A percentile compares a stretch with the other conserved stretches of the same genome.
phyloP scores from a whole-genome alignment of 2,113 vertebrate species.

The Rhinolophus ferrumequinum region DNA sequence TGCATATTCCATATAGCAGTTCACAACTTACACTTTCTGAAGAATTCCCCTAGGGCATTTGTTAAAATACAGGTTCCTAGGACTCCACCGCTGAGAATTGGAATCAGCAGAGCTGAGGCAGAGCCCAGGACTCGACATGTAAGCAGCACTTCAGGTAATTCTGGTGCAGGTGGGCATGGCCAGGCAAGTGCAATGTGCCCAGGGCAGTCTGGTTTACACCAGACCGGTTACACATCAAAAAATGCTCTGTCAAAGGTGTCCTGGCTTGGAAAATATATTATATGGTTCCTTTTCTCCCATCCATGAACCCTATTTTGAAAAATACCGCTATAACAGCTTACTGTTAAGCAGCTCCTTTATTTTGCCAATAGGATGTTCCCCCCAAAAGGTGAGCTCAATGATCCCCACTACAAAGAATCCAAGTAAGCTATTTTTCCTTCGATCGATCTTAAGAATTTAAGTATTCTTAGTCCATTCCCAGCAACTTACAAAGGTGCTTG shows the following conservation, averaged over 20 bases:
- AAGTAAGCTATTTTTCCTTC: slow-evolving; percentile 27
- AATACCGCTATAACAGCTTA: background rate
- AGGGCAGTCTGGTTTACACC: background rate
- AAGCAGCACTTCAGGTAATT: background rate
- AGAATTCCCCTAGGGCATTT: background rate
- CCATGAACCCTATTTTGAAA: slow-evolving; percentile 10
- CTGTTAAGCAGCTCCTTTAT: background rate
- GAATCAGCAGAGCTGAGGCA: background rate
- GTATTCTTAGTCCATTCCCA: background rate
- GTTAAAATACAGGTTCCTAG: background rate
- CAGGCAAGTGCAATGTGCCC: background rate
- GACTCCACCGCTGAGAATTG: background rate
- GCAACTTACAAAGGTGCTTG: background rate
- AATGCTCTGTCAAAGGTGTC: background rate
- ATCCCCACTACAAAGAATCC: background rate
- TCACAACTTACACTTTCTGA: background rate
- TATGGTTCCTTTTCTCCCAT: background rate
- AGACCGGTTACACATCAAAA: background rate
- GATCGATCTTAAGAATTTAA: background rate
- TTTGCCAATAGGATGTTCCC: background rate
- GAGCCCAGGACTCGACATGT: background rate
- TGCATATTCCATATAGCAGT: background rate
- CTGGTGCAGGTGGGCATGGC: background rate
- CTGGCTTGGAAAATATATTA: background rate
- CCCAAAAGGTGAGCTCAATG: background rate